A percentile compares a stretch with the other conserved stretches of the same genome.
Conservation (phyloP, 2,888 invertebrate species). For the Opisthograptis luteolata region DNA sequence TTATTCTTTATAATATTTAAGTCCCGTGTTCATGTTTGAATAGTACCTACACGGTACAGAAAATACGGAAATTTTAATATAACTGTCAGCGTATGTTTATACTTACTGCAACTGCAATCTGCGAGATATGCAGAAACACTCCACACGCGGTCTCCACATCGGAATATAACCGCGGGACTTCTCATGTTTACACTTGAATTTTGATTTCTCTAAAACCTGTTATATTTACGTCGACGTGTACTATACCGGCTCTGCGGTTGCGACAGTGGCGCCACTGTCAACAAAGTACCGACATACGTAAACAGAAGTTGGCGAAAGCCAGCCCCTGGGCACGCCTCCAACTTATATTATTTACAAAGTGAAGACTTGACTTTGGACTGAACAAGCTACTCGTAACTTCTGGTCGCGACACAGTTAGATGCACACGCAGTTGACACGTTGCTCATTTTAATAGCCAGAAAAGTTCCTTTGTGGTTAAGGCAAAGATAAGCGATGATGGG, state of each 20-base stretch:
- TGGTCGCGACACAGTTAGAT: conserved; percentile 44
- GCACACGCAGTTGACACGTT: conserved; percentile 12
- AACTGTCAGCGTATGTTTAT: conserved; percentile 17
- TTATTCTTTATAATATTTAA: too few relatives aligned
- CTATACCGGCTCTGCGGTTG: conserved; percentile 20
- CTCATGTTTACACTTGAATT: conserved; percentile 52
- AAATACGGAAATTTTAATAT: conserved; percentile 16
- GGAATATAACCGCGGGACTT: not conserved
- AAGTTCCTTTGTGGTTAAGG: too few relatives aligned
- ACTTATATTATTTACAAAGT: conserved; percentile 65
- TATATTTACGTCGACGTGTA: conserved; percentile 51
- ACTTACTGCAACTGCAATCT: conserved; percentile 15
- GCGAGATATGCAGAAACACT: conserved; percentile 22
- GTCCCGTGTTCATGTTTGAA: too few relatives aligned
- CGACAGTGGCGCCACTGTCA: conserved; percentile 47
- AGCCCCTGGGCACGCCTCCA: conserved; percentile 52
- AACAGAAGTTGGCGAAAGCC: conserved; percentile 63
- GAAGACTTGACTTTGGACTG: conserved; percentile 52
- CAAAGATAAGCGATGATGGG: too few relatives aligned
- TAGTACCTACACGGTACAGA: conserved; percentile 5
- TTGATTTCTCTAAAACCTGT: conserved; percentile 64
- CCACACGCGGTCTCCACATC: conserved; percentile 11
- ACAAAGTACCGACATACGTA: conserved; percentile 56
- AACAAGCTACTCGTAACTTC: conserved; percentile 61
- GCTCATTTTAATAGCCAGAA: conserved; percentile 2